phyloP scores from a whole-genome alignment of 2,888 invertebrate species.

The Ellobium chinense region DNA sequence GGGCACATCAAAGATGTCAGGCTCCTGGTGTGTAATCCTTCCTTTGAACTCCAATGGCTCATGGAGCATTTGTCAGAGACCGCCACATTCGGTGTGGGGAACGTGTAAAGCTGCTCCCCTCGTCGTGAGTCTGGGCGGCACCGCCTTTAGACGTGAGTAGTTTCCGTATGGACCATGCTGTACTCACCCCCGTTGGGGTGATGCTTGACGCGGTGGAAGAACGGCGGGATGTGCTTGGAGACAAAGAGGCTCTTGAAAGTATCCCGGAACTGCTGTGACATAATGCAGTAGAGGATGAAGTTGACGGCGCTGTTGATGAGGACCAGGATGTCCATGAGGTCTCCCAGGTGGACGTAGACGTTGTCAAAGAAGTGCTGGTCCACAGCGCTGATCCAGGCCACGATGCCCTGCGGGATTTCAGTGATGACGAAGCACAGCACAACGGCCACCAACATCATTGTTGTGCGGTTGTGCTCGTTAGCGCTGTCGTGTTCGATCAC shows the following conservation, averaged over 20 bases:
- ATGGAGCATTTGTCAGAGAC: no score
- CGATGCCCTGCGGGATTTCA: conserved; percentile 89
- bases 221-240: conserved; percentile 47
- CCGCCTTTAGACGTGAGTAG: conserved; percentile 63
- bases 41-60: no score
- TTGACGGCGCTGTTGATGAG: conserved; percentile 95
- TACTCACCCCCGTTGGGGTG: conserved; percentile 52
- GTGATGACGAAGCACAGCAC: conserved; percentile 92
- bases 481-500: conserved; percentile 72
- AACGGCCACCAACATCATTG: conserved; percentile 92
- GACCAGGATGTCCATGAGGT: conserved; percentile 94
- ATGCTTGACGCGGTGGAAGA: conserved; percentile 43
- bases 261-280: conserved; percentile 93
- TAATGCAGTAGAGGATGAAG: conserved; percentile 94
- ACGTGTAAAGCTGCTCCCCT: no score
- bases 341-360: conserved; percentile 83
- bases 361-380: conserved; percentile 81
- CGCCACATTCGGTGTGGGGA: no score
- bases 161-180: conserved; percentile 66
- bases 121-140: no score
- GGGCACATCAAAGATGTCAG: no score
- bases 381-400: conserved; percentile 84
- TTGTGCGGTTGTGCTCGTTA: conserved; percentile 85
- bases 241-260: conserved; percentile 78
- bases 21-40: no score